These are phyloP conservation scores for Epinotia brunnichana DNA, from an alignment of 2,888 invertebrate species.

Conservation along the genomic window DNA sequence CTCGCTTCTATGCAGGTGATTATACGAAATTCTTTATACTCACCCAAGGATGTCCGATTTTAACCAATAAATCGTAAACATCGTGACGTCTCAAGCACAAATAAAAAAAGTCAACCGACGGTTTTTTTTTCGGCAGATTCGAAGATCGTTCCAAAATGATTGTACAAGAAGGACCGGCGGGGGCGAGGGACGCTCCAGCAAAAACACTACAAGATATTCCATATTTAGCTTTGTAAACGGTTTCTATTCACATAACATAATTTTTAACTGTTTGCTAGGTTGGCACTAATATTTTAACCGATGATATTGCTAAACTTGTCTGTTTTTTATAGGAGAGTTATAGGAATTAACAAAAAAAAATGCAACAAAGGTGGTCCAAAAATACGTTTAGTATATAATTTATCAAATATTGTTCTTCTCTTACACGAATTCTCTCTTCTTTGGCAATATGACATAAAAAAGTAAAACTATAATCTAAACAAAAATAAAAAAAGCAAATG, in stretches of 20 bases:
- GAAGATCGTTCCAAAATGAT: conserved; percentile 21
- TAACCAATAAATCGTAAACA: background rate
- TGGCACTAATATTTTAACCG: background rate
- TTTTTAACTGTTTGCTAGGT: background rate
- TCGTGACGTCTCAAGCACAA: background rate
- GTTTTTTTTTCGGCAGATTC: conserved; percentile 23
- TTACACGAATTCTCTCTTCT: no score
- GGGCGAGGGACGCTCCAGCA: background rate
- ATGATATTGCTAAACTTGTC: background rate
- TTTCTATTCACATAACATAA: background rate
- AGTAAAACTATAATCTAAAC: no score
- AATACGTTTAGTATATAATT: no score
- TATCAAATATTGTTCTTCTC: no score
- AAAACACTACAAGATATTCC: background rate
- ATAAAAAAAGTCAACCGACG: background rate
- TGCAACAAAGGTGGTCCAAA: no score
- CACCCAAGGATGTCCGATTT: background rate
- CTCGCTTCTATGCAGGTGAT: background rate
- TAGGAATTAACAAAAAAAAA: background rate
- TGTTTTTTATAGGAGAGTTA: background rate
- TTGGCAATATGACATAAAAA: no score
- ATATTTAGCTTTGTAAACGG: background rate
- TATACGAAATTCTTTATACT: background rate
- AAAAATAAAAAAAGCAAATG: no score
- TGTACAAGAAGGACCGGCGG: background rate